A percentile compares a stretch with the other conserved stretches of the same genome.
Conservation (phyloP, 2,797 vertebrate genomes). For the Cephalopachus bancanus region DNA sequence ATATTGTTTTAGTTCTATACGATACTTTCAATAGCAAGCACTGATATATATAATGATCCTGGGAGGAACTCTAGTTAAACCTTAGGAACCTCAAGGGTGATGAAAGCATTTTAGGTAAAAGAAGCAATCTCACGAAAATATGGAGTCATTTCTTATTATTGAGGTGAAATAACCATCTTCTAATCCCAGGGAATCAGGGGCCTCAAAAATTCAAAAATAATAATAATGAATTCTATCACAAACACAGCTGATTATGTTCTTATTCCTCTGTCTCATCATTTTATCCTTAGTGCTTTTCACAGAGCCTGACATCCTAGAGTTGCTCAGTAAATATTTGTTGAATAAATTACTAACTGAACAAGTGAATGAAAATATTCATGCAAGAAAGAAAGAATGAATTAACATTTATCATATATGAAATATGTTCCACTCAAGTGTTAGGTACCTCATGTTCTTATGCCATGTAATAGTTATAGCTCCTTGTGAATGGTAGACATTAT, state of each 20-base stretch:
- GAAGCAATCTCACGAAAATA: not conserved
- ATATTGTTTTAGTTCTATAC: not conserved
- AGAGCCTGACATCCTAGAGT: not conserved
- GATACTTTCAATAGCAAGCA: not conserved
- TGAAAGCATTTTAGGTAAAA: not conserved
- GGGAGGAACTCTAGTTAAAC: not conserved
- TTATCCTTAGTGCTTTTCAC: not conserved
- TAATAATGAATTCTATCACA: not conserved
- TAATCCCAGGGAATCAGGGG: not conserved
- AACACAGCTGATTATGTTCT: not conserved
- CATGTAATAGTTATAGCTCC: not conserved
- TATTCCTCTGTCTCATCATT: not conserved
- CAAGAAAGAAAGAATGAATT: slow-evolving; percentile 33
- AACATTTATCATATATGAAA: slow-evolving; percentile 16
- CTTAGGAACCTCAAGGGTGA: not conserved
- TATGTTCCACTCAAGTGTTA: not conserved
- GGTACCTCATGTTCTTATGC: not conserved
- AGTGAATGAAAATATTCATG: slow-evolving; percentile 59
- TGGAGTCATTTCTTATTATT: not conserved
- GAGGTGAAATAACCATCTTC: not conserved
- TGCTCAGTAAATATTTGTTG: slow-evolving; percentile 71
- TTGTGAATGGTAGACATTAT: not conserved
- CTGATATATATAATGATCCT: not conserved
- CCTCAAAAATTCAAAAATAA: not conserved
- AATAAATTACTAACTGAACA: slow-evolving; percentile 76